Base-by-base conservation (phyloP, 2,888 invertebrate genomes). In the Drosophila putrida region DNA sequence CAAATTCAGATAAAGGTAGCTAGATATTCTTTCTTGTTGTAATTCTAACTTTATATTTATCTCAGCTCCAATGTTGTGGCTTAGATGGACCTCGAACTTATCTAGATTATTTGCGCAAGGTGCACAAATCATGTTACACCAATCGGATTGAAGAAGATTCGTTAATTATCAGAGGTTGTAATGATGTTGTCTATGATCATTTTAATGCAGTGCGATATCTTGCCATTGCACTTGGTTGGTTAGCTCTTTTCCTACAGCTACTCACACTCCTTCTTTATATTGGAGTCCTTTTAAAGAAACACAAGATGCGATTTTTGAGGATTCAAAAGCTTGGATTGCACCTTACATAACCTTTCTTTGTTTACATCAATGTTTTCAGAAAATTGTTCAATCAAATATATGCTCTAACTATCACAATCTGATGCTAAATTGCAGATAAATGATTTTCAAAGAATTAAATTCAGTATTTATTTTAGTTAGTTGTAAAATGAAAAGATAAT, bases 31-130 rank as follows among this genome's bases (percentile, higher is more conserved):
- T 1, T 13, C 4, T 6, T 4, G 9, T 11, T 11, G 4, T 13
- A 6, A 1, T 5, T 50, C 5, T 27, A 35, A 15, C 11, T 8
- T 9, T 3, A 15, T 43, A 13, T 15, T 8, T 4, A 4, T 13
- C 8, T 11, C 25, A 81, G 81, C 4, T 75, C 8, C 39, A 31
- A 3, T 81, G 81, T 6, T 81, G 81, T 35, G 81, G 83, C 6
- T 15, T 71, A 27, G 72, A 69, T 0, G 64, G 83, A 2, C 83
- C 81, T 0, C 38, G 66, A 1, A 61, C 62, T 6, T 81, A 83
- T 38, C 31, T 81, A 47, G 57, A 65, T 0, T 65, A 65, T 9
- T 2, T 78, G 33, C 64, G 35, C 0, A 60, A 13, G 33, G 67
- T 83, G 27, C 72, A 62, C 0, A 27, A 9, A 0, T 51, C 53